Evolutionary conservation across 1,140 invertebrate species (phyloP).

Genomic region (Bombus vancouverensis): DNA sequence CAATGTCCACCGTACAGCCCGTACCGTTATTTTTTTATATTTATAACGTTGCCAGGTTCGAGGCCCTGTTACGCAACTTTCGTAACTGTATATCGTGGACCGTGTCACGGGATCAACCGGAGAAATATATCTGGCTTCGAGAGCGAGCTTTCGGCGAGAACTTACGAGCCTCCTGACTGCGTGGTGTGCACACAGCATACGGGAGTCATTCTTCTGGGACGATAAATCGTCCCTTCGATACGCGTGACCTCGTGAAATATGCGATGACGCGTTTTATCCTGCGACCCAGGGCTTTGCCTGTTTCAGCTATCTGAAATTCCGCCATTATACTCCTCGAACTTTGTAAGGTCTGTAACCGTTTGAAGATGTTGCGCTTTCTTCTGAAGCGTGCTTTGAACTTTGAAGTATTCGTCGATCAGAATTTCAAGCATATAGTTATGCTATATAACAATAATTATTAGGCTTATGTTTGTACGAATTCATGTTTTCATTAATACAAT

Average conservation of each 20-base stretch:
- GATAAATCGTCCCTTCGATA: constrained; percentile 40
- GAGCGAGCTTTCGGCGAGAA: constrained; percentile 43
- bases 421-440: background rate
- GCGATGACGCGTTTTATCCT: background rate
- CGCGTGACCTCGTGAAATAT: constrained; percentile 11
- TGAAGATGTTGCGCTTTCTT: background rate
- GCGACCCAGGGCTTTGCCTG: background rate
- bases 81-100: constrained; percentile 50
- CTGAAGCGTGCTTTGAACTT: background rate
- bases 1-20: constrained; percentile 12
- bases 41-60: constrained; percentile 17
- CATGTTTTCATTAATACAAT: no score
- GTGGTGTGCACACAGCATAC: background rate
- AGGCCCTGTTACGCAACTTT: constrained; percentile 42
- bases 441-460: no score
- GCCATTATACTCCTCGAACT: background rate
- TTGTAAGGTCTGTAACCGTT: background rate
- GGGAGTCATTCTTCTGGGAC: background rate
- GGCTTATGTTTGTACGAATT: no score
- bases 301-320: background rate
- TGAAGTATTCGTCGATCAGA: background rate
- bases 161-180: constrained; percentile 16
- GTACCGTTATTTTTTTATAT: constrained; percentile 54
- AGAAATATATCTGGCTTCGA: constrained; percentile 28
- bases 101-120: constrained; percentile 32